These are phyloP conservation scores for Pristionchus japonicus DNA, from an alignment of 2,888 invertebrate genomes.

Conservation along the genomic window DNA sequence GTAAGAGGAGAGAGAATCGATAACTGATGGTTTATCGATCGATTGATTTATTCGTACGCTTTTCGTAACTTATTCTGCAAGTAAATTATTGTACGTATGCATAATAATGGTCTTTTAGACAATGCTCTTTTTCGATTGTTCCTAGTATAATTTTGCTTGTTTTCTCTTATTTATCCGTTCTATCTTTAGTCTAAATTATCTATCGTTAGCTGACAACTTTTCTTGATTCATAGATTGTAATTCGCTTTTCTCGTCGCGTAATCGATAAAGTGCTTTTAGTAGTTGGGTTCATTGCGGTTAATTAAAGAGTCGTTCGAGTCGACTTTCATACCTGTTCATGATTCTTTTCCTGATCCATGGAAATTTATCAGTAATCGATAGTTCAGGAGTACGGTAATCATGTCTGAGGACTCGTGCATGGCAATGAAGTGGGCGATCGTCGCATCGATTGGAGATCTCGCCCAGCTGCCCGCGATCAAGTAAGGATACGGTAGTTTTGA, in stretches of 20 bases:
- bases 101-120: neutral
- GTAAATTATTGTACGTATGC: slow-evolving; percentile 18
- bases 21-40: neutral
- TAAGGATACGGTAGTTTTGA: slow-evolving; percentile 82
- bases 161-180: neutral
- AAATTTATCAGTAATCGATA: neutral
- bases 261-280: neutral
- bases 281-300: neutral
- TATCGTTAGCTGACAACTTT: neutral
- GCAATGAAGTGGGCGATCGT: slow-evolving; percentile 47
- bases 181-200: no score
- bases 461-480: slow-evolving; percentile 14
- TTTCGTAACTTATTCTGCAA: neutral
- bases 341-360: neutral
- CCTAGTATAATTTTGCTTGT: neutral
- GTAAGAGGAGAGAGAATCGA: slow-evolving; percentile 51
- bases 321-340: neutral
- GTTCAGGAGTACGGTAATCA: neutral
- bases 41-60: neutral
- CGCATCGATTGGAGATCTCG: slow-evolving; percentile 18
- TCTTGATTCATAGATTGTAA: neutral
- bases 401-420: neutral
- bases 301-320: neutral
- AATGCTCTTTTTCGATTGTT: neutral
- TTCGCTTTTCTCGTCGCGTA: neutral